These are phyloP conservation scores for Drosophila watanabei DNA, from an alignment of 1,140 invertebrate species.

Conservation along the genomic window DNA sequence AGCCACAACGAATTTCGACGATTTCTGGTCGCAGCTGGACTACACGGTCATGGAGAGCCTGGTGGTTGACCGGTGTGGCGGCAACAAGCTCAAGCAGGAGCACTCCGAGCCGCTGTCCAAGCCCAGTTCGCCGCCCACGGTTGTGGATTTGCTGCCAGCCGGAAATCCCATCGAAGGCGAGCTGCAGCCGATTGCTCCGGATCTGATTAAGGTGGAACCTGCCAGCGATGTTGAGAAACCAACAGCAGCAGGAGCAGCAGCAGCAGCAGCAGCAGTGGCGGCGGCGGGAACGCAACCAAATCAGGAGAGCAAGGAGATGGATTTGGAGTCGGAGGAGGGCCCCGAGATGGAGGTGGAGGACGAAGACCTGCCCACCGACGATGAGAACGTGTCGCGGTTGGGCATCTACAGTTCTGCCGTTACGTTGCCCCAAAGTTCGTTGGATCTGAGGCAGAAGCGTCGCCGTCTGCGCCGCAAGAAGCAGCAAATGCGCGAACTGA, in stretches of 20 bases:
- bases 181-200: conserved; percentile 16
- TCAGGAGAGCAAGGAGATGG: conserved; percentile 27
- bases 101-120: conserved; percentile 44
- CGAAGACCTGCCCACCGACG: conserved; percentile 55
- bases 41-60: conserved; percentile 88
- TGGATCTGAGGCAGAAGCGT: conserved; percentile 58
- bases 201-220: conserved; percentile 57
- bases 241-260: no score
- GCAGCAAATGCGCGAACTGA: conserved; percentile 60
- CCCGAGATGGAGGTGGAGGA: conserved; percentile 46
- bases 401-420: conserved; percentile 66
- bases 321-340: conserved; percentile 24
- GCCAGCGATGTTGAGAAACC: conserved; percentile 42
- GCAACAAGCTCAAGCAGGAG: conserved; percentile 61
- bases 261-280: not conserved
- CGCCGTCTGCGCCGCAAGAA: conserved; percentile 65
- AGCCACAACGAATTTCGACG: conserved; percentile 89
- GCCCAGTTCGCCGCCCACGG: conserved; percentile 78
- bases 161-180: conserved; percentile 29
- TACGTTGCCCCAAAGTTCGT: conserved; percentile 50
- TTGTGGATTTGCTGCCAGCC: conserved; percentile 72
- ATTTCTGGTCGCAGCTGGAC: conserved; percentile 90
- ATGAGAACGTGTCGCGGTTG: conserved; percentile 70
- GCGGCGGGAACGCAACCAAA: conserved; percentile 8
- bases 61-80: conserved; percentile 21